Conservation (phyloP, 2,113 vertebrate species). For the Saccopteryx bilineata region DNA sequence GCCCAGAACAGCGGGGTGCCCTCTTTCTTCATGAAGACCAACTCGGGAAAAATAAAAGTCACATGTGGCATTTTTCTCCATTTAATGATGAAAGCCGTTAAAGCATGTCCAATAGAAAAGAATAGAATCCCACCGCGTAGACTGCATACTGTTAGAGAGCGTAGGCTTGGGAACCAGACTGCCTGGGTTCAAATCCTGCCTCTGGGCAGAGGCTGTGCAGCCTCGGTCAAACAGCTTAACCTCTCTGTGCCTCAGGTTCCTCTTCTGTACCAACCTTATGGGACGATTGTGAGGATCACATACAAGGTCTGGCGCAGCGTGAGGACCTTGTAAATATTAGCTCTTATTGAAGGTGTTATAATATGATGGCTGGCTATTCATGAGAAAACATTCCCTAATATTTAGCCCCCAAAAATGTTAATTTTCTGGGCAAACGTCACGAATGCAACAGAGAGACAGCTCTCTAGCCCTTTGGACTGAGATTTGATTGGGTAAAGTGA, state of each 20-base stretch:
- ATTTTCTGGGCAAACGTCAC: background rate
- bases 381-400: background rate
- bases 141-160: background rate
- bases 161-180: background rate
- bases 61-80: background rate
- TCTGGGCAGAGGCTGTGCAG: background rate
- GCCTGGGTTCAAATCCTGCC: background rate
- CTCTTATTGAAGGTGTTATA: accelerated
- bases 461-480: background rate
- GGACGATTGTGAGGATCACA: background rate
- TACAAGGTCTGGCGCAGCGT: no score
- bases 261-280: background rate
- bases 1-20: accelerated
- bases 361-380: accelerated
- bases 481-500: background rate
- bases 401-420: background rate
- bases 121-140: background rate
- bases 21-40: background rate
- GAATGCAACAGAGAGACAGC: background rate
- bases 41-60: background rate
- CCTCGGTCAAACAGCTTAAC: background rate
- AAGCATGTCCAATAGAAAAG: constrained; percentile 13
- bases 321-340: background rate
- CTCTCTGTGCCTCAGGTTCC: background rate
- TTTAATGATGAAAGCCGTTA: background rate